These are phyloP conservation scores for Prosopocoilus inquinatus DNA, from an alignment of 2,888 invertebrate genomes.

Conservation along the genomic window DNA sequence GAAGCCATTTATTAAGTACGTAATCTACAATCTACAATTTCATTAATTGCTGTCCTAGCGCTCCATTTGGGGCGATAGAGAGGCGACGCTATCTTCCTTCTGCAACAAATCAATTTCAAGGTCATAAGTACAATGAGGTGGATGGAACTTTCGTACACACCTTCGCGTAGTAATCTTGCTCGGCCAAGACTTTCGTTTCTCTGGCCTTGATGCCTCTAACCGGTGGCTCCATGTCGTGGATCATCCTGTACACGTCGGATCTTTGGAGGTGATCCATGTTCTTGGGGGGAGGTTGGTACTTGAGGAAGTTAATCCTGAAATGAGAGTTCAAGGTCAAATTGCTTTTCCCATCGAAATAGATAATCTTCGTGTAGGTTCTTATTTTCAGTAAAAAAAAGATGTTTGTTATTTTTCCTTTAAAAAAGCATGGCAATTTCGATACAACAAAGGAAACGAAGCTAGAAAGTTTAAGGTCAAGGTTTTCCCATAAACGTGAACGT, in stretches of 20 bases:
- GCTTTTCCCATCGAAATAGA: too few species aligned
- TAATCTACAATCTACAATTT: not conserved
- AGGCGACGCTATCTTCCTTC: conserved; percentile 3
- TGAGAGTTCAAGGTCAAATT: conserved; percentile 16
- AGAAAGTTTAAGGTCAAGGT: too few species aligned
- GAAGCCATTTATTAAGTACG: not conserved
- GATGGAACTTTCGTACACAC: not conserved
- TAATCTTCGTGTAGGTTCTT: too few species aligned
- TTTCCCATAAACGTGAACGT: too few species aligned
- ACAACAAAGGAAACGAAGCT: too few species aligned
- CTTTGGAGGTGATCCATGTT: conserved; percentile 71
- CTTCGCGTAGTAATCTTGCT: conserved; percentile 56
- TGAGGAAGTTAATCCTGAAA: conserved; percentile 86
- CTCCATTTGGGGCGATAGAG: conserved; percentile 11
- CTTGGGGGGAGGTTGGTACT: conserved; percentile 79
- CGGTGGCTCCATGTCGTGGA: conserved; percentile 72
- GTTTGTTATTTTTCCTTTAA: too few species aligned
- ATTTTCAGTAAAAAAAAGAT: too few species aligned
- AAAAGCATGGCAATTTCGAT: too few species aligned
- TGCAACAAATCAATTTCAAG: conserved; percentile 9
- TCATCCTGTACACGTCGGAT: conserved; percentile 77
- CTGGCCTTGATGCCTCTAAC: conserved; percentile 65
- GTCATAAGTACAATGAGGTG: not conserved
- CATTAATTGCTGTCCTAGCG: not conserved
- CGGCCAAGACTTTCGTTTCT: conserved; percentile 63